Evolutionary conservation across 1,140 invertebrate species (phyloP).

Genomic region (Pseudomyrmex pallidus): DNA sequence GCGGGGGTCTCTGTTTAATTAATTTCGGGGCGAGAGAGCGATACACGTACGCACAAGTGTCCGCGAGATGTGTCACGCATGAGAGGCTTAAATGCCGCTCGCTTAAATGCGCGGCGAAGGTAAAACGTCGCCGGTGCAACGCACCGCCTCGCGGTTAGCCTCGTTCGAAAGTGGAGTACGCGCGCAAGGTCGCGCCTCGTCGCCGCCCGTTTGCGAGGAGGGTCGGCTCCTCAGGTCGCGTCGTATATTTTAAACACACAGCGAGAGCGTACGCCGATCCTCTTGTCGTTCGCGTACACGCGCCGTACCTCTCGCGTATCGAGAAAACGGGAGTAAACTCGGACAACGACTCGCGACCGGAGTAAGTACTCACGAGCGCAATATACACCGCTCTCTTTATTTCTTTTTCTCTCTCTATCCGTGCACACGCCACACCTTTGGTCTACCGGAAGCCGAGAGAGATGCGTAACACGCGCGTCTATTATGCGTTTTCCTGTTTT

Average conservation of each 20-base stretch:
- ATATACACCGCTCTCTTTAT: slow-evolving; percentile 6
- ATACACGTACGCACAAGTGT: not conserved
- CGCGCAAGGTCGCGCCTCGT: slow-evolving; percentile 55
- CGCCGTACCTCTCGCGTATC: slow-evolving; percentile 23
- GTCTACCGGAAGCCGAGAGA: too few species aligned
- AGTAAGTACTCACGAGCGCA: slow-evolving; percentile 37
- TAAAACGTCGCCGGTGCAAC: slow-evolving; percentile 7
- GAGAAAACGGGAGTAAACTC: slow-evolving; percentile 40
- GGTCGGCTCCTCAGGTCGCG: too few species aligned
- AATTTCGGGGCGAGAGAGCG: too few species aligned
- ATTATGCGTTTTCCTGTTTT: too few species aligned
- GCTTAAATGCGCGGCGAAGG: slow-evolving; percentile 18
- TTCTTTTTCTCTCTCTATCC: not conserved
- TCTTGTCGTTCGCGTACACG: not conserved
- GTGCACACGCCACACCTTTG: too few species aligned
- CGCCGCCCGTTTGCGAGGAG: too few species aligned
- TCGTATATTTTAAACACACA: too few species aligned
- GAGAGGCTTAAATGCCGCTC: not conserved
- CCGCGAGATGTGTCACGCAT: not conserved
- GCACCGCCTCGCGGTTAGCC: slow-evolving; percentile 36
- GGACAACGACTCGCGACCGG: slow-evolving; percentile 35
- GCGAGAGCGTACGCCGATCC: slow-evolving; percentile 26
- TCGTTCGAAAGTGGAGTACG: slow-evolving; percentile 64
- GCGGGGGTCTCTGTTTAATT: too few species aligned
- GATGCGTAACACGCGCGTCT: too few species aligned